Evolutionary conservation across 1,140 invertebrate species (phyloP), one percentile per base, ranked within the genome.

Genomic region (Monomorium pharaonis): DNA sequence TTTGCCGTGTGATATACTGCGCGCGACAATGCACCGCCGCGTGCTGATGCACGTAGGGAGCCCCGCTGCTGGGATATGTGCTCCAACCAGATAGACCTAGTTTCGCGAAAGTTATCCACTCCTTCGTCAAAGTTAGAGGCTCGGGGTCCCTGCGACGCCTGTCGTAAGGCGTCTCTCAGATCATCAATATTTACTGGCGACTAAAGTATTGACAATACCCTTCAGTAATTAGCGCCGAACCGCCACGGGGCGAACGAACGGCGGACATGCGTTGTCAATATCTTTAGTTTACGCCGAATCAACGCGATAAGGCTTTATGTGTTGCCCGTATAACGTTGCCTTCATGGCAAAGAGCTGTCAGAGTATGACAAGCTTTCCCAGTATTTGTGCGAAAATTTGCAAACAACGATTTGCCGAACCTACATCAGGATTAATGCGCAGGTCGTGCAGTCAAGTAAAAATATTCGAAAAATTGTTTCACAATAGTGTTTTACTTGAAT

Each of bases 1-100:
- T 84, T 21, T 65, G 58, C 69, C 42, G 74, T 69, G 76, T 84
- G 80, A 91, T 89, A 88, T 86, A 88, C 62, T 21, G 76, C 30
- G 27, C 44, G 18, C 18, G 60, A n/a, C 67, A 51, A 83, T 83
- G 78, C 67, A 74, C 44, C 67, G 37, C 51, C 47, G 14, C 18
- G 37, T 6, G 27, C 78, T 78, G 86, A 77, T 88, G 74, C 65
- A 67, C 77, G 33, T 56, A 37, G 54, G 58, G 42, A 69, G 44
- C 56, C 16, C 18, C 30, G 65, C 74, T 49, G 47, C 37, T 49
- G 42, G 74, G 80, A 88, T 86, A 60, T 72, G 16, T 33, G 42
- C 51, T 51, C n/a, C 63, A 42, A 21, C 37, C 54, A 63, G 85
- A 86, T 89, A 89, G 87, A 89, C 87, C 85, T 62, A 89, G 77